Evolutionary conservation across 92 coral and sea anemone species (phyloP).

Genomic region (Plumapathes pennacea): DNA sequence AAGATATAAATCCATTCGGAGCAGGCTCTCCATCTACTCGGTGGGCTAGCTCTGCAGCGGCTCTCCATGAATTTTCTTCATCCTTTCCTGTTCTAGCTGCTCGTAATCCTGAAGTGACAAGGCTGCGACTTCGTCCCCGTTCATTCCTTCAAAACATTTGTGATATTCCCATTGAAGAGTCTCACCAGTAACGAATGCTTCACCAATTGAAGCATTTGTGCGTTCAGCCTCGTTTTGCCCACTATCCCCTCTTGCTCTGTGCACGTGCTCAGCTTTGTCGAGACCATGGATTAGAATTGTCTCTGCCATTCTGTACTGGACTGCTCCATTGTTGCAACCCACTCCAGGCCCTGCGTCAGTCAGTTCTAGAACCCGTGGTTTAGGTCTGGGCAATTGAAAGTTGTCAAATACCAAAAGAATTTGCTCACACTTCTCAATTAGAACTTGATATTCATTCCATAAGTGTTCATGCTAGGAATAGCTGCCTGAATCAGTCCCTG

Average conservation of each 20-base stretch:
- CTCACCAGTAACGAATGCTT: slow-evolving; percentile 16
- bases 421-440: too few species aligned
- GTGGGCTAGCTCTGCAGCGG: slow-evolving; percentile 22
- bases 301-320: slow-evolving; percentile 12
- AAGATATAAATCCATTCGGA: slow-evolving; percentile 15
- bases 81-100: slow-evolving; percentile 9
- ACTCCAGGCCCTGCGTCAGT: slow-evolving; percentile 39
- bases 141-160: slow-evolving; percentile 9
- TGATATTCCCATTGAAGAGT: slow-evolving; percentile 26
- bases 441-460: too few species aligned
- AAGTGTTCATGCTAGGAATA: too few species aligned
- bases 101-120: neutral
- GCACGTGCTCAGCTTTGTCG: slow-evolving; percentile 2
- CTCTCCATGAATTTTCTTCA: slow-evolving; percentile 31
- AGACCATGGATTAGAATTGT: slow-evolving; percentile 1
- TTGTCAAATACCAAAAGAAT: too few species aligned
- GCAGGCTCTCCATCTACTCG: slow-evolving; percentile 28
- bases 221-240: slow-evolving; percentile 27
- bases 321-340: slow-evolving; percentile 4
- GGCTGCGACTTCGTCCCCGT: slow-evolving; percentile 3
- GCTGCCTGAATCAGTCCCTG: neutral
- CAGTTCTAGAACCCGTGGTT: slow-evolving; percentile 15
- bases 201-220: slow-evolving; percentile 14
- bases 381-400: too few species aligned
- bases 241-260: slow-evolving; percentile 13